Evolutionary conservation across 37 sponge, comb jelly and placozoan genomes (phyloP).

Genomic region (Theonella swinhoei): DNA sequence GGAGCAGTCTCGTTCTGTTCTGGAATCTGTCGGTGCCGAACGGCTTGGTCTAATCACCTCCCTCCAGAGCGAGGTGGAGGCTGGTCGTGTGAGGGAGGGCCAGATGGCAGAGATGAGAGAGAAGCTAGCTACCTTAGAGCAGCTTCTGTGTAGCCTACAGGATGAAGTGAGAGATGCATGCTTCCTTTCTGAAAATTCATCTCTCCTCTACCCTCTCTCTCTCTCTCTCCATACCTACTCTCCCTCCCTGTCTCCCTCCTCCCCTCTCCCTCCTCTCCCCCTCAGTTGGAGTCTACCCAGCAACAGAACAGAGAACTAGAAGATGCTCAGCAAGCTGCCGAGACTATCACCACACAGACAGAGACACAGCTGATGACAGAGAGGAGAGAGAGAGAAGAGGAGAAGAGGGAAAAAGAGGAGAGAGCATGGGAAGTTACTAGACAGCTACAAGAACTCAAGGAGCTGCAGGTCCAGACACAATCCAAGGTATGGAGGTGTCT

Average conservation of each 20-base stretch:
- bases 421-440: background rate
- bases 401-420: background rate
- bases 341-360: background rate
- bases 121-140: slow-evolving; percentile 20
- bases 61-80: slow-evolving; percentile 29
- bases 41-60: slow-evolving; percentile 14
- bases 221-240: background rate
- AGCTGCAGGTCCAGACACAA: background rate
- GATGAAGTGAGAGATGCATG: slow-evolving; percentile 21
- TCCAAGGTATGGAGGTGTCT: background rate
- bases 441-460: background rate
- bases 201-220: too few relatives aligned
- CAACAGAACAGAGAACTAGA: background rate
- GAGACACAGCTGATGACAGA: background rate
- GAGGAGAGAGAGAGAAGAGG: background rate
- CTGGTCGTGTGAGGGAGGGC: slow-evolving; percentile 10
- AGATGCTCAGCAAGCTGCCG: background rate
- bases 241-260: background rate
- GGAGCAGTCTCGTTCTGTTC: background rate
- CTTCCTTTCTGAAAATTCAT: too few relatives aligned
- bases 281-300: background rate
- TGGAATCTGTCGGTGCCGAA: slow-evolving; percentile 6
- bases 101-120: slow-evolving; percentile 26
- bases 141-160: slow-evolving; percentile 5
- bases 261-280: background rate